Evolutionary conservation across 2,888 invertebrate species (phyloP), one percentile per base, ranked within the genome.

Genomic region (Keiferia lycopersicella): DNA sequence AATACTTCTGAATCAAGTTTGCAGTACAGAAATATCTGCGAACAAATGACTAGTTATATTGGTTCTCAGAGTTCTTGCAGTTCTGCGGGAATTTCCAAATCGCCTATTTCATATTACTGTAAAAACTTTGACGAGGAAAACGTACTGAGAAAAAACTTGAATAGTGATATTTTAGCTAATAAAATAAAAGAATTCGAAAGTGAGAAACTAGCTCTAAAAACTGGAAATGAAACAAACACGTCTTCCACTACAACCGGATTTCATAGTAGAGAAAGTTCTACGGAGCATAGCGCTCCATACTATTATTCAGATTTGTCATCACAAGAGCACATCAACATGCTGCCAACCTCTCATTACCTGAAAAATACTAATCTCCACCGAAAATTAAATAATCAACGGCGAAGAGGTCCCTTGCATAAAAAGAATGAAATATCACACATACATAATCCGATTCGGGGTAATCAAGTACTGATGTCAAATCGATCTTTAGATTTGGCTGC

Each of bases 301-400:
- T 97, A 97, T 77, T 97, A 97, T 80, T 96, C 97, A 0, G 97
- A 97, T 82, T 90, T 94, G 61, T 94, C 91, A 71, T 87, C 92
- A 2, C 92, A 92, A 73, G 92, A 92, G 68, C 90, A 92, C 70
- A 88, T 92, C 65, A 91, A 92, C 71, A 73, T 89, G 63, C 70
- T 90, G 58, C 86, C 88, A 63, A 86, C 87, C 63, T 87, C 88
- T 65, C 91, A 91, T 74, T 92, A 81, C 68, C 77, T 91, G 68
- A 92, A 92, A 74, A 92, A 91, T 75, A 91, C 92, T 69, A 91
- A 91, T 71, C 80, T 90, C 64, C 90, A 91, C 73, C 87, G 92
- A 1, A 93, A 93, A 76, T 76, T 96, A 39, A 96, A 96, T 75
- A 96, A 96, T 81, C 96, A 96, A 82, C 87, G 96, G 61, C 94